Conservation (phyloP, 1,140 invertebrate species). For the Tetragnatha versicolor region DNA sequence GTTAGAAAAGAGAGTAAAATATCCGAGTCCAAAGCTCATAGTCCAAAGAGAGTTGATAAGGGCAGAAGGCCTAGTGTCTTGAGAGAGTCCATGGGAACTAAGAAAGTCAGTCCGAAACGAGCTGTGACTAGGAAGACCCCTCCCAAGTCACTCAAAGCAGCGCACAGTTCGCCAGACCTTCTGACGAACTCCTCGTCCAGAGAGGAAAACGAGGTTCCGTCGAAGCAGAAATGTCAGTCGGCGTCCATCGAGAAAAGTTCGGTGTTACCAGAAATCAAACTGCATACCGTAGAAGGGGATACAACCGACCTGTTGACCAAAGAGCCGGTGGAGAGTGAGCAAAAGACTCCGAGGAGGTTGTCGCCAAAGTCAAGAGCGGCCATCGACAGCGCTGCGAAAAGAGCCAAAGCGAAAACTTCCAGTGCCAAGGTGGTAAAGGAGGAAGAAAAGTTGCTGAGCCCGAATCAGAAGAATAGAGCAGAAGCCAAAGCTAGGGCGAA, state of each 20-base stretch:
- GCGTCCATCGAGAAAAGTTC: conserved; percentile 7
- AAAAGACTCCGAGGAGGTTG: background rate
- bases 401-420: background rate
- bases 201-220: background rate
- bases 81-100: background rate
- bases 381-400: background rate
- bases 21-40: background rate
- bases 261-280: conserved; percentile 11
- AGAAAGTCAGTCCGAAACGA: background rate
- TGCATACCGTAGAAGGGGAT: conserved; percentile 18
- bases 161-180: background rate
- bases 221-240: conserved; percentile 16
- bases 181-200: background rate
- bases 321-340: too few species aligned
- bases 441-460: conserved; percentile 6
- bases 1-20: too few species aligned
- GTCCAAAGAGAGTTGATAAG: background rate
- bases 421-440: background rate
- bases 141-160: background rate
- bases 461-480: background rate
- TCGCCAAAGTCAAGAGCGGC: background rate
- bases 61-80: background rate
- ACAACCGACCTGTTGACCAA: background rate
- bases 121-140: background rate
- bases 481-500: background rate